Evolutionary conservation across 2,888 invertebrate species (phyloP).

Genomic region (Epsilonema sp.): DNA sequence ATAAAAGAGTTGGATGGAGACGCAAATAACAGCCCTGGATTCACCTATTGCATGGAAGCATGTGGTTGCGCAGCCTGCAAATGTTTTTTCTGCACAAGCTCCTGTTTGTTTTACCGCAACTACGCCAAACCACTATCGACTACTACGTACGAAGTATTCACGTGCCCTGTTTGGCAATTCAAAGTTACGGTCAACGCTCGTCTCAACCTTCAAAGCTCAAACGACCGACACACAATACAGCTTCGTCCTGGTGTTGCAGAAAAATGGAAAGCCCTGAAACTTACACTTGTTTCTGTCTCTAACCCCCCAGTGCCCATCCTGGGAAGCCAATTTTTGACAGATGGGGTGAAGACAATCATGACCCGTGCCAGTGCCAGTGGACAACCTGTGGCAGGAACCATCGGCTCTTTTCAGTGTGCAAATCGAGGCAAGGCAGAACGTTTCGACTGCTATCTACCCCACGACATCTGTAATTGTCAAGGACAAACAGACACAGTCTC

Average conservation of each 20-base stretch:
- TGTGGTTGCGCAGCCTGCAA: constrained; percentile 1
- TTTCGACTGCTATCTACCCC: neutral
- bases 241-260: neutral
- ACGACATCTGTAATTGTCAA: constrained; percentile 6
- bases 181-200: neutral
- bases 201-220: neutral
- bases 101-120: neutral
- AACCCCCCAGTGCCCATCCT: constrained; percentile 1
- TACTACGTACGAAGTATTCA: constrained; percentile 2
- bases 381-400: neutral
- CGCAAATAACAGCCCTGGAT: neutral
- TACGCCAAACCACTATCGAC: neutral
- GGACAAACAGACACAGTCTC: neutral
- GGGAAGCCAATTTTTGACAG: constrained; percentile 3
- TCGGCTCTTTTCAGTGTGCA: neutral
- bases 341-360: neutral
- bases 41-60: neutral
- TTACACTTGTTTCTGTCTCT: constrained; percentile 1
- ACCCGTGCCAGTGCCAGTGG: neutral
- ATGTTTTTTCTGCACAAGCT: neutral
- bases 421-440: neutral
- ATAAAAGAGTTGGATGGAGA: neutral
- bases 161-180: constrained; percentile 1
- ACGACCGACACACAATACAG: neutral
- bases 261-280: neutral